phyloP scores from a whole-genome alignment of 2,888 invertebrate genomes.

The Parochlus steinenii region DNA sequence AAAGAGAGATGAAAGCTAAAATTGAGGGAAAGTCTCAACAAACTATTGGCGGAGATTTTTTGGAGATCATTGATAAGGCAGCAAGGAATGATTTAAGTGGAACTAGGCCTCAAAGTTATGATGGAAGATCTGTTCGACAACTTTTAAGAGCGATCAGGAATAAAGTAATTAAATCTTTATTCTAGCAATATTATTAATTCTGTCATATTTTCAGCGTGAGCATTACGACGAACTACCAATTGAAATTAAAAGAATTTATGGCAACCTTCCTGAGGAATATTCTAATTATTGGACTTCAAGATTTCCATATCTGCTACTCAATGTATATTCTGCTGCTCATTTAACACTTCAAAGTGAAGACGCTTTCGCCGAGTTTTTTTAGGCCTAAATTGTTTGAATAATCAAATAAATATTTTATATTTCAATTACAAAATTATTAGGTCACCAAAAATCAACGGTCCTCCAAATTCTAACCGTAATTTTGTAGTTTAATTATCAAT shows the following conservation, averaged over 20 bases:
- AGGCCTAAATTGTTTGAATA: too few species aligned
- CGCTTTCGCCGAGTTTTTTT: too few species aligned
- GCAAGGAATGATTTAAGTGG: conserved; percentile 1
- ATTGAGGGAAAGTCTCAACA: conserved; percentile 2
- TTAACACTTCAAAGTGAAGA: too few species aligned
- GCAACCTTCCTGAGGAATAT: neutral
- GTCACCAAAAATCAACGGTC: too few species aligned
- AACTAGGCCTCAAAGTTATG: neutral
- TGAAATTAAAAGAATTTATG: neutral
- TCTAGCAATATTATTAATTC: neutral
- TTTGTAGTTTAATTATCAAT: too few species aligned
- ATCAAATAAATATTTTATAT: too few species aligned
- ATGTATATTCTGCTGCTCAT: too few species aligned
- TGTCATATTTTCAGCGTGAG: neutral
- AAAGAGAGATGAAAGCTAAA: neutral
- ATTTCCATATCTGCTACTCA: conserved; percentile 4
- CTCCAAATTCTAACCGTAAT: too few species aligned
- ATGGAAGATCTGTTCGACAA: conserved; percentile 1
- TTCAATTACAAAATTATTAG: too few species aligned
- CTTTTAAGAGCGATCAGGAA: conserved; percentile 2
- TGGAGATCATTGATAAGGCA: conserved; percentile 1
- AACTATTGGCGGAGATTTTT: neutral
- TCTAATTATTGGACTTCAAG: neutral
- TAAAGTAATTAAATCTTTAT: conserved; percentile 1
- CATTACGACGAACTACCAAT: neutral